Conservation (phyloP, 2,797 vertebrate species). For the Coracias cyanogaster region DNA sequence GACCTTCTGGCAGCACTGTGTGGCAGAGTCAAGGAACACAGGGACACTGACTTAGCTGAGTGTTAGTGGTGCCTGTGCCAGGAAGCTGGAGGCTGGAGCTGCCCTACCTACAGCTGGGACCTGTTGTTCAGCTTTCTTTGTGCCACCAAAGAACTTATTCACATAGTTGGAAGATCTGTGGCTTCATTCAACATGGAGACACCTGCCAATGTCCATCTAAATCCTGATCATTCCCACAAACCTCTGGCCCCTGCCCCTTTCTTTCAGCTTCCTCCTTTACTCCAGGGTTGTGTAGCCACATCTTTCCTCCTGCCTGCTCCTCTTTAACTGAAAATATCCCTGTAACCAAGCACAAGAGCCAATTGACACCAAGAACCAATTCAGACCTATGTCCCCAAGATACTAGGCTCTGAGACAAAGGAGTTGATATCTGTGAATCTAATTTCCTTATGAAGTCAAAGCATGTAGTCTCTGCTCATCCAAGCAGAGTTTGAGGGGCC, state of each 20-base stretch:
- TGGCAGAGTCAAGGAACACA: neutral
- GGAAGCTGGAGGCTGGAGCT: neutral
- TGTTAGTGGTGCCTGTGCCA: rapidly evolving
- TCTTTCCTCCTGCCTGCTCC: neutral
- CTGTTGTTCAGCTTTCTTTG: neutral
- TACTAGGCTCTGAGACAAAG: neutral
- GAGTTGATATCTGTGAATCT: neutral
- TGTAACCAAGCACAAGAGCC: neutral
- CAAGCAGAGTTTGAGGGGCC: neutral
- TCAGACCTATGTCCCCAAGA: neutral
- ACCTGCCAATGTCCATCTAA: neutral
- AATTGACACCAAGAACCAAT: neutral
- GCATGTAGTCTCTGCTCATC: neutral
- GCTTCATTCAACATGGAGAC: neutral
- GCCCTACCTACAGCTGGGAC: neutral
- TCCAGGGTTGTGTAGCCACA: neutral
- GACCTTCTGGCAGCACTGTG: neutral
- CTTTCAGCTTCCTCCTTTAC: neutral
- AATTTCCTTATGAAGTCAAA: neutral
- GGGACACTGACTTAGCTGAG: neutral
- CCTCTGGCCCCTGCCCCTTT: neutral
- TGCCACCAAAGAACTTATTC: neutral
- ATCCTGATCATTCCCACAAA: neutral
- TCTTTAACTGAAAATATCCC: neutral
- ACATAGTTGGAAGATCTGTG: neutral